A percentile compares a stretch with the other conserved stretches of the same genome.
These are phyloP conservation scores for Marmota flaviventris DNA, from an alignment of 2,113 vertebrate species.

Conservation along the genomic window DNA sequence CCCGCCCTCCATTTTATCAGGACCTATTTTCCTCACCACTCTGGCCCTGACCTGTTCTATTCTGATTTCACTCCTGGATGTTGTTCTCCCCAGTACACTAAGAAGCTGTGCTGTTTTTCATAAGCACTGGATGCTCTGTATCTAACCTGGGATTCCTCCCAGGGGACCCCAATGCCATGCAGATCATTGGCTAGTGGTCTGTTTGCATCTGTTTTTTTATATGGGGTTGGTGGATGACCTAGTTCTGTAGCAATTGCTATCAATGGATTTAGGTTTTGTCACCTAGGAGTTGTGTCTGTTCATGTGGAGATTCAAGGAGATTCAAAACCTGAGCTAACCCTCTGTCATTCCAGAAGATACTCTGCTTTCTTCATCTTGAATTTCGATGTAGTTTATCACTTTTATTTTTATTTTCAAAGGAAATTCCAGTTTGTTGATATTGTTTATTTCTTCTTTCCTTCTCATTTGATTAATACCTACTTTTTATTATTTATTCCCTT, in stretches of 20 bases:
- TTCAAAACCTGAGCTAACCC: background rate
- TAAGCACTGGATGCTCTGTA: background rate
- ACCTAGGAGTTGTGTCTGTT: background rate
- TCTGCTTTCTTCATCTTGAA: background rate
- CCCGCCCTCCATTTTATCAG: background rate
- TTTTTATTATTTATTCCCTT: background rate
- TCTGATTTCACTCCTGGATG: background rate
- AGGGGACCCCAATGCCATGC: too few species aligned
- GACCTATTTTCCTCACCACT: background rate
- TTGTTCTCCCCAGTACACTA: background rate
- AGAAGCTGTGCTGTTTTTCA: background rate
- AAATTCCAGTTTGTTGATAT: background rate
- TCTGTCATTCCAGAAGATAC: background rate
- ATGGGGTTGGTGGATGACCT: background rate
- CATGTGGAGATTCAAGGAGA: background rate
- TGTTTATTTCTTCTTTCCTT: background rate
- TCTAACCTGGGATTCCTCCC: background rate
- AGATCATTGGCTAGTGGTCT: background rate
- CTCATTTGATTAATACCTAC: background rate
- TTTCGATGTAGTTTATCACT: background rate
- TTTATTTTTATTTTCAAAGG: background rate
- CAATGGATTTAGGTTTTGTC: background rate
- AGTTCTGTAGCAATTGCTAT: background rate
- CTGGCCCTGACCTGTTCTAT: background rate
- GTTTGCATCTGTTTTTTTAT: background rate